Conservation (phyloP, 1,140 invertebrate species). For the Oreohelix idahoensis region DNA sequence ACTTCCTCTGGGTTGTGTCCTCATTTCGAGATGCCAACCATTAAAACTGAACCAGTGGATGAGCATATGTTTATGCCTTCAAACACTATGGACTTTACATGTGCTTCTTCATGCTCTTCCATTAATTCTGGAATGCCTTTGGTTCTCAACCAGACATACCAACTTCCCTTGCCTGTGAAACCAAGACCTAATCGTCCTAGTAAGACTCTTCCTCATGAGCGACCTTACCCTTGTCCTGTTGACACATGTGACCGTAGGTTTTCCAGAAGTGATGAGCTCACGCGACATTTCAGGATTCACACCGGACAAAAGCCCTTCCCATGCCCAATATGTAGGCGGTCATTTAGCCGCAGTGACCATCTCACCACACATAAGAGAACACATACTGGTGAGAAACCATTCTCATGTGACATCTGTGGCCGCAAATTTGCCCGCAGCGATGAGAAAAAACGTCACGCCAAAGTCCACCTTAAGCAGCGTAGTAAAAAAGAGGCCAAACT, state of each 20-base stretch:
- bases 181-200: constrained; percentile 94
- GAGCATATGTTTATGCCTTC: constrained; percentile 55
- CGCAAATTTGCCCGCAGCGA: constrained; percentile 98
- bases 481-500: constrained; percentile 84
- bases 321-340: constrained; percentile 98
- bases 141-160: constrained; percentile 62
- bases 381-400: constrained; percentile 89
- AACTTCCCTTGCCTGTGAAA: constrained; percentile 80
- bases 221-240: constrained; percentile 98
- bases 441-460: constrained; percentile 98
- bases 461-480: constrained; percentile 91
- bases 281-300: constrained; percentile 97
- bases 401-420: constrained; percentile 98
- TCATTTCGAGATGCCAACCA: constrained; percentile 39
- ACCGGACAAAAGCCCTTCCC: constrained; percentile 99
- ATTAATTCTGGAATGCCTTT: constrained; percentile 45
- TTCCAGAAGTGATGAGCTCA: constrained; percentile 97
- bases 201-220: constrained; percentile 97
- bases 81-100: constrained; percentile 54
- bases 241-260: constrained; percentile 97
- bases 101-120: constrained; percentile 21
- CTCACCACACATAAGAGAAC: constrained; percentile 74
- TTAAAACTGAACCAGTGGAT: constrained; percentile 68
- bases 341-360: constrained; percentile 89
- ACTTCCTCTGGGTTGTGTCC: background rate